Conservation (phyloP, 2,888 invertebrate genomes). For the Drosophila hawaiiensis region DNA sequence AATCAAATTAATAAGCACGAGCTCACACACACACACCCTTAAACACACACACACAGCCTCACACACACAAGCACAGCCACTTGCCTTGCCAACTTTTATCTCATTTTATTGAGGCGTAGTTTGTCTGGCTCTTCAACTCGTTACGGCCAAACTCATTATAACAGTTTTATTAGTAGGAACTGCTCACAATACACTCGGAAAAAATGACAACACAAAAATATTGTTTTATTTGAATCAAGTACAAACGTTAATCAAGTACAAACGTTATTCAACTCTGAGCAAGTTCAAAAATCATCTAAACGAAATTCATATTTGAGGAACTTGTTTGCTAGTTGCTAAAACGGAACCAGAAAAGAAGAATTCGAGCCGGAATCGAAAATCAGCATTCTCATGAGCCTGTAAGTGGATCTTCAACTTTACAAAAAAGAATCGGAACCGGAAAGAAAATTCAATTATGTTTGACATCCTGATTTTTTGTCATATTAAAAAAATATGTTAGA, state of each 20-base stretch:
- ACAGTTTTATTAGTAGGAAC: conserved; percentile 74
- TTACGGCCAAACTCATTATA: conserved; percentile 72
- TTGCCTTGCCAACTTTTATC: conserved; percentile 29
- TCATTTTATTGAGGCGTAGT: conserved; percentile 56
- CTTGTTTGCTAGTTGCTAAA: neutral
- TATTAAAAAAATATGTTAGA: neutral
- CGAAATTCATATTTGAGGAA: neutral
- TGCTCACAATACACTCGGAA: conserved; percentile 12
- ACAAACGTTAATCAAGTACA: neutral
- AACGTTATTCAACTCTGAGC: neutral
- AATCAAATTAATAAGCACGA: neutral
- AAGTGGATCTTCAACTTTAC: neutral
- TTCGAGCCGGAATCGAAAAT: neutral
- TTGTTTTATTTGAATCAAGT: neutral
- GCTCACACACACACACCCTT: conserved; percentile 3
- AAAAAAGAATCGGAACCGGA: neutral
- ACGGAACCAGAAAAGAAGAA: neutral
- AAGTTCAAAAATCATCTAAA: neutral
- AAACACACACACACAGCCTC: conserved; percentile 4
- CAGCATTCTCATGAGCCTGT: neutral
- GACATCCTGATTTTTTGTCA: neutral
- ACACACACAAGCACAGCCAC: neutral
- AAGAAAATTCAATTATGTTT: neutral
- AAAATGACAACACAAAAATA: neutral
- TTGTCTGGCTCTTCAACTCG: conserved; percentile 31